Base-by-base conservation (phyloP, 2,113 vertebrate species). In the Chaetodon trifascialis region DNA sequence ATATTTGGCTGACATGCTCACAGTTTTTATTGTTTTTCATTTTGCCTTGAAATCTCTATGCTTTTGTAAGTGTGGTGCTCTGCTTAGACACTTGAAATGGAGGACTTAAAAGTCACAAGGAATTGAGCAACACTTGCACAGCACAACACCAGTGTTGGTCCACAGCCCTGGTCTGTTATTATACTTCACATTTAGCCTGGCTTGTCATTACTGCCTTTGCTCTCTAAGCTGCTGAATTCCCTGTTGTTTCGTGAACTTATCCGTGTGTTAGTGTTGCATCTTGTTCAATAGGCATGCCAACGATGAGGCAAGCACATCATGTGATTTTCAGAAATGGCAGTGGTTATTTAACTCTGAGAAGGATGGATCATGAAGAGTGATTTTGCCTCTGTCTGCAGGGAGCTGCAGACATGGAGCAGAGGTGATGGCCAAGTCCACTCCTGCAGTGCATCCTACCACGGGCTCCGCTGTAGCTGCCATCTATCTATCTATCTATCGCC, bases 351-450 rank as follows among this genome's bases (percentile, higher is more conserved):
- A 46, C 30, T 25, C n/a, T 15, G 36, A 54, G n/a, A 21, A 52
- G 10, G 55, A 55, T 12, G 30, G 21, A 82, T 0, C 21, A 10
- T 21, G 7, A 4, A 68, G 1, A 1, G 11, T 55, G n/a, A 1
- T 54, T 70, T 54, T 79, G 1, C 51, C 12, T 30, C 12, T 70
- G 54, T 66, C 30, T 62, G 72, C 79, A 80, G 86, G 71, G 25
- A 34, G 69, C 51, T 81, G 89, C 55, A 90, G 88, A 36, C 80
- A 87, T 91, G 90, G 86, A 93, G 80, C 72, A 82, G 55, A 91
- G 83, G 87, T 93, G 84, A 94, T 69, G 80, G 68, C 23, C 80
- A 16, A 30, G 74, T 63, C 15, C 54, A 42, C 82, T 52, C 52
- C 75, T 76, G 84, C 79, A 58, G 64, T 76, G 74, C 79, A 69